phyloP scores from a whole-genome alignment of 2,888 invertebrate genomes.

The Melipona beecheii region DNA sequence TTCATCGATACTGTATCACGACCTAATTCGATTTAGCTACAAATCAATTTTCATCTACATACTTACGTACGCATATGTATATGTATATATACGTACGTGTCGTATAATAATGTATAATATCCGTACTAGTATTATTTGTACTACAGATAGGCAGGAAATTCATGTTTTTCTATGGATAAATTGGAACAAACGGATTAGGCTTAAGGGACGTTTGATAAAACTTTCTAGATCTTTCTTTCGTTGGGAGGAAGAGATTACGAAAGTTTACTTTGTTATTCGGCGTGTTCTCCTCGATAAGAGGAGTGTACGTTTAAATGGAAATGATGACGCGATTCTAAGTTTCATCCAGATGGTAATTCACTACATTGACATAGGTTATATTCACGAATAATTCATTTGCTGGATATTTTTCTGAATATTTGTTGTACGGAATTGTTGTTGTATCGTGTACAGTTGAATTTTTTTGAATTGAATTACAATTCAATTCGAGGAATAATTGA shows the following conservation, averaged over 20 bases:
- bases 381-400: background rate
- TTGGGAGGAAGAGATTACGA: background rate
- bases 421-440: too few relatives aligned
- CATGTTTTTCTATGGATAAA: background rate
- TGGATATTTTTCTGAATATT: background rate
- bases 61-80: background rate
- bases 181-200: background rate
- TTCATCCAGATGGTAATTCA: background rate
- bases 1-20: background rate
- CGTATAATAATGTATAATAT: background rate
- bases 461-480: too few relatives aligned
- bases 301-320: background rate
- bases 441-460: too few relatives aligned
- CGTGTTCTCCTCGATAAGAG: background rate
- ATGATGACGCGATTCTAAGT: background rate
- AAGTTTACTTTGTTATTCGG: background rate
- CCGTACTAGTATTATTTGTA: background rate
- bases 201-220: background rate
- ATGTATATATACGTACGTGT: too few relatives aligned
- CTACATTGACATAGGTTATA: background rate
- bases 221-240: background rate
- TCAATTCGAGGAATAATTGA: too few relatives aligned
- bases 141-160: background rate
- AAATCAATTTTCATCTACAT: background rate
- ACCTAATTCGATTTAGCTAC: too few relatives aligned